A percentile compares a stretch with the other conserved stretches of the same genome.
Evolutionary conservation across 2,797 vertebrate genomes (phyloP).

Genomic region (Xiphorhynchus erythropygius): DNA sequence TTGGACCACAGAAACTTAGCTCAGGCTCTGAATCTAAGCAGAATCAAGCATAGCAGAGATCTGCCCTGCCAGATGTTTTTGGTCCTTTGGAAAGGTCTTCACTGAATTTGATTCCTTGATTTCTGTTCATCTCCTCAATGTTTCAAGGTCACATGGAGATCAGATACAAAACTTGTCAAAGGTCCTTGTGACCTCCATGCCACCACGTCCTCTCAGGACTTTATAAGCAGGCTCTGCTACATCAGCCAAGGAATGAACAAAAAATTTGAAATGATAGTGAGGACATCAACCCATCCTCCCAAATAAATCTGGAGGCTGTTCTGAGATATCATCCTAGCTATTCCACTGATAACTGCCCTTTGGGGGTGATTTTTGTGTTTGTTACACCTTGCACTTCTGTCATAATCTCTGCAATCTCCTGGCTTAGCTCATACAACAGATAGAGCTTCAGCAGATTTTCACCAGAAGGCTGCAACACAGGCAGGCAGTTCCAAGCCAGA

Average conservation of each 20-base stretch:
- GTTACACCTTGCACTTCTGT: neutral
- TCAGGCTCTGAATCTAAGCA: neutral
- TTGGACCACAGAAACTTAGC: neutral
- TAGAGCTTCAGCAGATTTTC: neutral
- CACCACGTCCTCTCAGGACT: neutral
- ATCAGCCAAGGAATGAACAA: neutral
- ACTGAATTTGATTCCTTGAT: neutral
- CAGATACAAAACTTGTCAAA: neutral
- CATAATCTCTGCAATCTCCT: neutral
- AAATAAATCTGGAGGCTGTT: neutral
- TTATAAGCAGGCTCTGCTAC: neutral
- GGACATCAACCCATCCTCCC: neutral
- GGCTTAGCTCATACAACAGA: neutral
- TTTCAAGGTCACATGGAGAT: neutral
- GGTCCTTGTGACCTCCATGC: neutral
- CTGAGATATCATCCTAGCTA: neutral
- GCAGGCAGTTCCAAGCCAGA: neutral
- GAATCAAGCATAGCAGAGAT: neutral
- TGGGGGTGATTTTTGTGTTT: neutral
- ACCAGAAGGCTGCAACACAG: neutral
- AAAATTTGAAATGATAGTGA: neutral
- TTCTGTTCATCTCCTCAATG: neutral
- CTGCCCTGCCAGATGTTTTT: neutral
- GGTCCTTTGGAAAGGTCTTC: neutral
- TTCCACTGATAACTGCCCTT: neutral